phyloP scores from a whole-genome alignment of 2,888 invertebrate genomes.

The Tinea pellionella region DNA sequence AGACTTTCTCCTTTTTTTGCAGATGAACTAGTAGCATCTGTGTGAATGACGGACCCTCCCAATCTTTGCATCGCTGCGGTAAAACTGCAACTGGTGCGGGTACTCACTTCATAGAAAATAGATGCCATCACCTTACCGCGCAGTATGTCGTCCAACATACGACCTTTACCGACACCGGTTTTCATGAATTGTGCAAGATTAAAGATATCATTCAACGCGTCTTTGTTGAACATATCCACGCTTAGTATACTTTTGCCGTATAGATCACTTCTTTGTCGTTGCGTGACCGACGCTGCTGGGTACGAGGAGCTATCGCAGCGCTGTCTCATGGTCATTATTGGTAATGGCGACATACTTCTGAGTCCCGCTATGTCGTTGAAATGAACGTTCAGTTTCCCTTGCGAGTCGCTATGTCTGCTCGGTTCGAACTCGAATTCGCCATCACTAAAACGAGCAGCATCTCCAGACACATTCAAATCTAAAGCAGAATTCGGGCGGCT shows the following conservation, averaged over 20 bases:
- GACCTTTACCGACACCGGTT: conserved; percentile 83
- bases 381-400: conserved; percentile 65
- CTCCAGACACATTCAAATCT: conserved; percentile 55
- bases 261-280: conserved; percentile 56
- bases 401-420: conserved; percentile 33
- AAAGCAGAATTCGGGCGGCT: conserved; percentile 70
- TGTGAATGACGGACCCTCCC: conserved; percentile 91
- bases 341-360: conserved; percentile 61
- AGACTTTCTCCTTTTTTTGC: conserved; percentile 97
- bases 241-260: conserved; percentile 85
- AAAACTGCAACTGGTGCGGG: conserved; percentile 96
- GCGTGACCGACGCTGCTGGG: conserved; percentile 46
- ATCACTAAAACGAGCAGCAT: conserved; percentile 45
- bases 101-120: conserved; percentile 98
- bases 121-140: conserved; percentile 95
- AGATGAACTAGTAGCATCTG: conserved; percentile 92
- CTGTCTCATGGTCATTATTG: conserved; percentile 49
- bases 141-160: conserved; percentile 85
- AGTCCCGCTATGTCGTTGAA: conserved; percentile 64
- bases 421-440: conserved; percentile 49
- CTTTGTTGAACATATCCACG: conserved; percentile 88
- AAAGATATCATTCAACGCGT: conserved; percentile 92
- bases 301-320: conserved; percentile 71
- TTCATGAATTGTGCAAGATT: conserved; percentile 92
- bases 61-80: conserved; percentile 96